Percentiles rank a stretch among this genome's conserved stretches.
Evolutionary conservation across 2,888 invertebrate species (phyloP).

Genomic region (Rhamnusium bicolor): DNA sequence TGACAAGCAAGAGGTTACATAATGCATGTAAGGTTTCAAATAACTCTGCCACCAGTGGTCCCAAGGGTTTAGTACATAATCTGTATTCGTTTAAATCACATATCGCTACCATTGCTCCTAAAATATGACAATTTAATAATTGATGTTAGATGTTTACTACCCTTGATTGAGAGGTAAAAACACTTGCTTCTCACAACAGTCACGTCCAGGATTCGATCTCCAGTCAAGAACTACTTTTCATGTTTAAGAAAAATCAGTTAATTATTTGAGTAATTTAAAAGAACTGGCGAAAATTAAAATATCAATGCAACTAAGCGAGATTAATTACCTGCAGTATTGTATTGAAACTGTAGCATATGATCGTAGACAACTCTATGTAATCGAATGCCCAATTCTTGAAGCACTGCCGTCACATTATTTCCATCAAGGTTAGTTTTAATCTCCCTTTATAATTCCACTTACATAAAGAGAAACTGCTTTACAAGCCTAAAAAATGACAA

Average conservation of each 20-base stretch:
- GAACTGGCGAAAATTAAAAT: too few relatives aligned
- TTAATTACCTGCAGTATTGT: conserved; percentile 87
- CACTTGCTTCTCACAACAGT: too few relatives aligned
- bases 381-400: conserved; percentile 92
- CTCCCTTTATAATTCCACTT: conserved; percentile 82
- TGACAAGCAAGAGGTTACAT: conserved; percentile 94
- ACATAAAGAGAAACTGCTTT: conserved; percentile 87
- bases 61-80: conserved; percentile 85
- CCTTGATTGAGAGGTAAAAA: too few relatives aligned
- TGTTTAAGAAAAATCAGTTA: too few relatives aligned
- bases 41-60: conserved; percentile 86
- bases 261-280: too few relatives aligned
- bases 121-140: conserved; percentile 38
- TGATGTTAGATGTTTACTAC: too few relatives aligned
- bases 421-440: conserved; percentile 91
- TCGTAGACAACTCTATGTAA: conserved; percentile 95
- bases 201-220: too few relatives aligned
- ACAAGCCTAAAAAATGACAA: conserved; percentile 79
- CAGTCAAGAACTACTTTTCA: too few relatives aligned
- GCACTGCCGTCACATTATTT: conserved; percentile 89
- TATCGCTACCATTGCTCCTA: conserved; percentile 97
- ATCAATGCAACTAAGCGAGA: neutral
- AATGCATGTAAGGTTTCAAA: conserved; percentile 97
- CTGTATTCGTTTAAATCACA: conserved; percentile 99
- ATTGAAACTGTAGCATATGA: conserved; percentile 94